These are phyloP conservation scores for Drosophila gaucha DNA, from an alignment of 2,888 invertebrate species.

Conservation along the genomic window DNA sequence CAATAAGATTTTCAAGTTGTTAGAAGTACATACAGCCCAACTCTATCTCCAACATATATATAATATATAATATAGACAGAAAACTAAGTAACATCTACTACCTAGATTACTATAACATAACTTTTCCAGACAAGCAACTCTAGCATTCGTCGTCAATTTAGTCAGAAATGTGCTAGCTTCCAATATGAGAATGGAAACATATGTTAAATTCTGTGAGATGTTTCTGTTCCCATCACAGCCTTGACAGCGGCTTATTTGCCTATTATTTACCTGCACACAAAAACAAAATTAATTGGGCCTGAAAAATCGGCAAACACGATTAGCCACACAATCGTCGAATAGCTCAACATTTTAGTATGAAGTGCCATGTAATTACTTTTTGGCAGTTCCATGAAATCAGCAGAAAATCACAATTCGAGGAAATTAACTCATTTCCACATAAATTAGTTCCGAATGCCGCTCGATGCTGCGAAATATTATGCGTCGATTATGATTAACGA, in stretches of 20 bases:
- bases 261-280: conserved; percentile 45
- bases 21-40: too few relatives aligned
- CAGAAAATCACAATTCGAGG: conserved; percentile 77
- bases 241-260: conserved; percentile 17
- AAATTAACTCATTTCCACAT: conserved; percentile 83
- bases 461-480: conserved; percentile 64
- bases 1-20: too few relatives aligned
- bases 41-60: too few relatives aligned
- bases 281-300: conserved; percentile 61
- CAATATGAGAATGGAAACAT: neutral
- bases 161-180: too few relatives aligned
- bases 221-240: neutral
- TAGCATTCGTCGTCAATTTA: too few relatives aligned
- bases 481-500: conserved; percentile 83
- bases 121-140: too few relatives aligned
- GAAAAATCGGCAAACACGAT: conserved; percentile 45
- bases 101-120: too few relatives aligned
- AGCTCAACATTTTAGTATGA: conserved; percentile 29
- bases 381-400: conserved; percentile 67
- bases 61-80: too few relatives aligned
- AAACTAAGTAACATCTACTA: too few relatives aligned
- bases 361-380: conserved; percentile 68
- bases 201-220: neutral
- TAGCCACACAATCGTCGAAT: conserved; percentile 39
- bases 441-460: conserved; percentile 77